phyloP scores from a whole-genome alignment of 2,888 invertebrate genomes.

The Parnassius orleans region DNA sequence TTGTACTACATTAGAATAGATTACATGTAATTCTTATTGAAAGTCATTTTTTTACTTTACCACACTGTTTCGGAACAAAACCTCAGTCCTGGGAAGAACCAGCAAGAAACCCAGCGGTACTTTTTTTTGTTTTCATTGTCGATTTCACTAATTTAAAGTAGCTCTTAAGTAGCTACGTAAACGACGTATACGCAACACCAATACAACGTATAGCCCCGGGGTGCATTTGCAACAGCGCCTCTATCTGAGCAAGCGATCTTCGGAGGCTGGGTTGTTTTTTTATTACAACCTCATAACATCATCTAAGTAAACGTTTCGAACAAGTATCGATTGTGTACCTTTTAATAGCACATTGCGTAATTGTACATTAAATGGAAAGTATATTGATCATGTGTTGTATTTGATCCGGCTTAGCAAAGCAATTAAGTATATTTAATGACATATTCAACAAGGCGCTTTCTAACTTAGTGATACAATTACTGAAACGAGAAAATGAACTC shows the following conservation, averaged over 20 bases:
- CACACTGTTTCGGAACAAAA: too few relatives aligned
- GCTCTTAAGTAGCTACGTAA: slow-evolving; percentile 50
- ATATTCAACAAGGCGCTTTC: slow-evolving; percentile 6
- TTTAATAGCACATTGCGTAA: slow-evolving; percentile 65
- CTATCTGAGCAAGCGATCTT: slow-evolving; percentile 57
- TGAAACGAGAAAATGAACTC: neutral
- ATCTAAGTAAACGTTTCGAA: slow-evolving; percentile 60
- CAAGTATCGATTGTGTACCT: slow-evolving; percentile 59
- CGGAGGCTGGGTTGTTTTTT: slow-evolving; percentile 33
- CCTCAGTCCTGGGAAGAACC: too few relatives aligned
- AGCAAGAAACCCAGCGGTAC: too few relatives aligned
- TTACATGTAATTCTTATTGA: too few relatives aligned
- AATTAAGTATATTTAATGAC: slow-evolving; percentile 16
- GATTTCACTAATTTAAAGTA: slow-evolving; percentile 26
- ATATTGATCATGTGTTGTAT: slow-evolving; percentile 38
- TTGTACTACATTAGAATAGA: too few relatives aligned
- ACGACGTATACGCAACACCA: slow-evolving; percentile 46
- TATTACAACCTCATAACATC: slow-evolving; percentile 46
- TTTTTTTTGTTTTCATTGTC: too few relatives aligned
- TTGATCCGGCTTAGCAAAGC: slow-evolving; percentile 24
- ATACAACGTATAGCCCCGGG: slow-evolving; percentile 50
- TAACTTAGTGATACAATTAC: slow-evolving; percentile 1
- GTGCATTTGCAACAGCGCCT: slow-evolving; percentile 49
- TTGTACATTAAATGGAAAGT: slow-evolving; percentile 53
- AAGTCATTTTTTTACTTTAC: too few relatives aligned